phyloP scores from a whole-genome alignment of 64 coral and sea anemone species.

The Trachythela sp. region DNA sequence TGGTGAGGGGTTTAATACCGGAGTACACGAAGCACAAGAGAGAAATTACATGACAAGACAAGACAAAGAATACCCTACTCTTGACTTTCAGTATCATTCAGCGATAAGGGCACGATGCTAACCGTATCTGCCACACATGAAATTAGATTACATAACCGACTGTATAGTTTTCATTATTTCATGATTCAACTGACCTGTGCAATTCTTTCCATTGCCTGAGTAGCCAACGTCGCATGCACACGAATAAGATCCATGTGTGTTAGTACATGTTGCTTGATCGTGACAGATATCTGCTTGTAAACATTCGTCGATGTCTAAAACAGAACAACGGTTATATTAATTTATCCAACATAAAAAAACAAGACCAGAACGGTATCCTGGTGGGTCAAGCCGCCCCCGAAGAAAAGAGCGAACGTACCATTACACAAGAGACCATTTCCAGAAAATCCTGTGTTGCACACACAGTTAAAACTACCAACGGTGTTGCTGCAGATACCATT shows the following conservation, averaged over 20 bases:
- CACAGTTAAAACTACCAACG: background rate
- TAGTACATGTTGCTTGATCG: background rate
- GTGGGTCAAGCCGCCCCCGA: background rate
- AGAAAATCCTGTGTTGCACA: background rate
- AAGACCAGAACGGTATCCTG: background rate
- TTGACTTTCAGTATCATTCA: no score
- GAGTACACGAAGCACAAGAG: no score
- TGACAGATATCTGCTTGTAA: background rate
- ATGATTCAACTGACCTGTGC: background rate
- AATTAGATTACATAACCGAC: no score
- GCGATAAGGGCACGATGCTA: no score
- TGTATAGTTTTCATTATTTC: no score
- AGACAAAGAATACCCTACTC: no score
- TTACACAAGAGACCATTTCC: background rate
- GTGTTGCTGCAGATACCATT: background rate
- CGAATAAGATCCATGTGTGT: background rate
- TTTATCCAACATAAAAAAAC: background rate
- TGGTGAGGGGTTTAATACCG: no score
- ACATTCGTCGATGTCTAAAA: conserved; percentile 13
- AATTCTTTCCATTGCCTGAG: background rate
- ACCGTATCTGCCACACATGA: no score
- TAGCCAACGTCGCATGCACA: background rate
- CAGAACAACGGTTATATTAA: background rate
- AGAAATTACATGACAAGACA: no score
- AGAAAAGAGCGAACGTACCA: background rate